Conservation (phyloP, 2,113 vertebrate species). For the Stegastes partitus region DNA sequence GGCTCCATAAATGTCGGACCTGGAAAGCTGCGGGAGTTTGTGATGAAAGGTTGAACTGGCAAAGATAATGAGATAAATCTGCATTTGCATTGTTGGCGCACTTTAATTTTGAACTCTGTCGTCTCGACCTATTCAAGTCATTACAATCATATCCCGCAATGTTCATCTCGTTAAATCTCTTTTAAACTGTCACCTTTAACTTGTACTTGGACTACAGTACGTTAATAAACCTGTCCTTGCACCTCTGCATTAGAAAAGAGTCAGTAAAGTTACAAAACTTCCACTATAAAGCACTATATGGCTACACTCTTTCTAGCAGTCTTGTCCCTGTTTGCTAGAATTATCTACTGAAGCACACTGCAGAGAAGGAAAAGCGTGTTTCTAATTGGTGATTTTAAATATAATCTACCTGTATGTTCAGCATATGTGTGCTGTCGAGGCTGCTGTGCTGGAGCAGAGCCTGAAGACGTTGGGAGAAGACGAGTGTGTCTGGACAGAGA, state of each 20-base stretch:
- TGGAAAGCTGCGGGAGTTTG: no score
- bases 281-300: no score
- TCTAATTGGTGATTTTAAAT: no score
- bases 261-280: not conserved
- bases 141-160: not conserved
- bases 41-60: no score
- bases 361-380: not conserved
- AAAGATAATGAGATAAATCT: not conserved
- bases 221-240: not conserved
- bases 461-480: constrained; percentile 87
- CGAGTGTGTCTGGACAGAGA: constrained; percentile 89
- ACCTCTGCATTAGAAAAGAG: not conserved
- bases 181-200: not conserved
- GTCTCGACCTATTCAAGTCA: not conserved
- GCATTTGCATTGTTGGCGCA: not conserved
- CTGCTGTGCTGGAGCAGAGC: constrained; percentile 80
- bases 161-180: not conserved
- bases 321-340: no score
- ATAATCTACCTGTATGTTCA: constrained; percentile 93
- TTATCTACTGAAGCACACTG: no score
- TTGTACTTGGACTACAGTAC: not conserved
- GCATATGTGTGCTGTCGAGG: constrained; percentile 81
- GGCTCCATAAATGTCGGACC: no score
- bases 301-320: no score
- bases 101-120: not conserved